A percentile compares a stretch with the other conserved stretches of the same genome.
Evolutionary conservation across 92 coral and sea anemone species (phyloP).

Genomic region (Galaxea fascicularis): DNA sequence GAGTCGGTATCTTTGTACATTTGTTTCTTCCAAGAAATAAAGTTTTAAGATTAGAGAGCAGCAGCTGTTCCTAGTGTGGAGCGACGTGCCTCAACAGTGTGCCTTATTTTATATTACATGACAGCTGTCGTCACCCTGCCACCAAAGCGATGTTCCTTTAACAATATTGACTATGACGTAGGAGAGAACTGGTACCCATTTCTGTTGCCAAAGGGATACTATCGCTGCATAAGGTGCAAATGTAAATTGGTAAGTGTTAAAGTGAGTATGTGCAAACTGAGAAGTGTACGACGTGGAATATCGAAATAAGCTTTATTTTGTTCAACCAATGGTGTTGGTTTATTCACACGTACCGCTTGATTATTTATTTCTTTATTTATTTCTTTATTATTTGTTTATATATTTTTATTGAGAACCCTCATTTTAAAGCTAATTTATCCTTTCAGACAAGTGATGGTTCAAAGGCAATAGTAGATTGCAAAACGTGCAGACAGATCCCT

Average conservation of each 20-base stretch:
- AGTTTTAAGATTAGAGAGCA: no score
- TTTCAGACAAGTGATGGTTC: slow-evolving; percentile 35
- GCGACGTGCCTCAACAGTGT: neutral
- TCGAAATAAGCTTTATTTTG: no score
- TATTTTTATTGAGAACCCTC: neutral
- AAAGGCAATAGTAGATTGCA: slow-evolving; percentile 27
- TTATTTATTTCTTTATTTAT: no score
- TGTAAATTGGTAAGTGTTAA: slow-evolving; percentile 74
- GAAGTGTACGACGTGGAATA: no score
- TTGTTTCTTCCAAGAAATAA: no score
- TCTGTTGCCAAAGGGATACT: slow-evolving; percentile 72
- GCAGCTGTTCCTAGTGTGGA: neutral
- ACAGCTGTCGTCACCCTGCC: neutral
- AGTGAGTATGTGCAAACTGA: no score
- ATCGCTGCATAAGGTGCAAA: slow-evolving; percentile 74
- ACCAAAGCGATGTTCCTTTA: slow-evolving; percentile 61
- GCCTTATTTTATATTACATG: neutral
- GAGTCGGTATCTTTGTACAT: no score
- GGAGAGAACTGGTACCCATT: slow-evolving; percentile 83
- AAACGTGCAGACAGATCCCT: slow-evolving; percentile 9
- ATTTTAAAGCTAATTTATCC: neutral
- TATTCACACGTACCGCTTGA: no score
- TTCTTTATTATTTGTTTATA: no score
- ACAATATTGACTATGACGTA: slow-evolving; percentile 59
- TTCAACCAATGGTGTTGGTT: no score